Conservation (phyloP, 2,113 vertebrate species). For the Ictalurus furcatus region DNA sequence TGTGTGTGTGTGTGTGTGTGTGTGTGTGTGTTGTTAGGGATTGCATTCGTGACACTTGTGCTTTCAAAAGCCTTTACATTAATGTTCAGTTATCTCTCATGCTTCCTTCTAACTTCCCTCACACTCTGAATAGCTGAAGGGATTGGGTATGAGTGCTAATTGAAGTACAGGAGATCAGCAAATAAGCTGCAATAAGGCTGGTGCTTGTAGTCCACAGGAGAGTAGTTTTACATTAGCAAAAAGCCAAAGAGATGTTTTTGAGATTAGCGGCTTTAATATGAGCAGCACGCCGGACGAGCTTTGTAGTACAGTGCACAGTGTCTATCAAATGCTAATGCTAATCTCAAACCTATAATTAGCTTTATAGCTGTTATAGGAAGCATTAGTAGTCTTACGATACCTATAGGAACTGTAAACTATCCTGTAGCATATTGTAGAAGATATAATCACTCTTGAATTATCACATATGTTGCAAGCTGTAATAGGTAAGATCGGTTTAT, state of each 20-base stretch:
- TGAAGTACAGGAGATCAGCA: conserved; percentile 35
- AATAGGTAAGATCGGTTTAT: not conserved
- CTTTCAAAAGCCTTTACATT: not conserved
- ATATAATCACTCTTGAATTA: not conserved
- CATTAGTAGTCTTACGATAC: not conserved
- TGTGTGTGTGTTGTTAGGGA: conserved; percentile 1
- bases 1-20: not conserved
- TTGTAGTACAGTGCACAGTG: not conserved
- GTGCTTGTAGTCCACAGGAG: not conserved
- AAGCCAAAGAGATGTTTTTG: not conserved
- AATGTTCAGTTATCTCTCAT: conserved; percentile 18
- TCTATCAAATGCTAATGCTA: not conserved
- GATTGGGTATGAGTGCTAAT: conserved; percentile 14
- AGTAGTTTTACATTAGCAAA: not conserved
- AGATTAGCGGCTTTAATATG: conserved; percentile 20
- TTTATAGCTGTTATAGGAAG: not conserved
- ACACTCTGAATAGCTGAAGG: conserved; percentile 2
- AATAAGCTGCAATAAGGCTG: conserved; percentile 21
- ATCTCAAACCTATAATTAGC: not conserved
- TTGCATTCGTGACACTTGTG: conserved; percentile 4
- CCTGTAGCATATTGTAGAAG: not conserved
- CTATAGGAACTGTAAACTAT: not conserved
- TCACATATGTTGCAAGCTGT: not conserved
- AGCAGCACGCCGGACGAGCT: conserved; percentile 2
- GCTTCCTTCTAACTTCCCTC: not conserved